Percentiles rank a stretch among this genome's conserved stretches.
Conservation (phyloP, 1,140 invertebrate species). For the Trinorchestia longiramus region DNA sequence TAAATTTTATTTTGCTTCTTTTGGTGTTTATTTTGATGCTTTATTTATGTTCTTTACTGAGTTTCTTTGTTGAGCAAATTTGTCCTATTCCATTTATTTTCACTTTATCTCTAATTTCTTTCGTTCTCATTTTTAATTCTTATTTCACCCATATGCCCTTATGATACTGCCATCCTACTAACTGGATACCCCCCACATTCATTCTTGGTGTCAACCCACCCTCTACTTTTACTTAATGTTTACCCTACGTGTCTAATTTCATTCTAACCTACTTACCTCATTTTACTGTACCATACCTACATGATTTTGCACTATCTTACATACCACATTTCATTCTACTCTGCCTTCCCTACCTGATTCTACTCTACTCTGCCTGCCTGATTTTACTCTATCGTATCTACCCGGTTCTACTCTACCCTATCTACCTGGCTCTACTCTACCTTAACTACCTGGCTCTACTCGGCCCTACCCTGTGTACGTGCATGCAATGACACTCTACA, state of each 20-base stretch:
- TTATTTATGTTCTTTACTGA: neutral
- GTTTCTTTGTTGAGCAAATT: too few species aligned
- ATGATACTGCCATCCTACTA: neutral
- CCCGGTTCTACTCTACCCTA: neutral
- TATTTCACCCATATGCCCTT: neutral
- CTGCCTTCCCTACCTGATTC: neutral
- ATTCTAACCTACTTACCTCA: too few species aligned
- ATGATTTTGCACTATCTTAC: too few species aligned
- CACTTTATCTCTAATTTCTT: neutral
- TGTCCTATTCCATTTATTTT: neutral
- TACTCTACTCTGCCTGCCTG: neutral
- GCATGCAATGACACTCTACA: slow-evolving; percentile 13
- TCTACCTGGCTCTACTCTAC: neutral
- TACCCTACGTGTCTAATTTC: too few species aligned
- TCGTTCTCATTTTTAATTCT: neutral
- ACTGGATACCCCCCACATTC: neutral
- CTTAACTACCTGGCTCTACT: neutral
- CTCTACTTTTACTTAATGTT: neutral
- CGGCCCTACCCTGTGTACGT: neutral
- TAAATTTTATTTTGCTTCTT: neutral
- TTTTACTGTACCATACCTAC: too few species aligned
- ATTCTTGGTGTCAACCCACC: neutral
- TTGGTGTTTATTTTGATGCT: neutral
- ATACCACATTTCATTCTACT: neutral
- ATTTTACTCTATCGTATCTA: neutral